Percentiles rank a stretch among this genome's conserved stretches.
Evolutionary conservation across 1,140 invertebrate species (phyloP).

Genomic region (Bicyclus anynana): DNA sequence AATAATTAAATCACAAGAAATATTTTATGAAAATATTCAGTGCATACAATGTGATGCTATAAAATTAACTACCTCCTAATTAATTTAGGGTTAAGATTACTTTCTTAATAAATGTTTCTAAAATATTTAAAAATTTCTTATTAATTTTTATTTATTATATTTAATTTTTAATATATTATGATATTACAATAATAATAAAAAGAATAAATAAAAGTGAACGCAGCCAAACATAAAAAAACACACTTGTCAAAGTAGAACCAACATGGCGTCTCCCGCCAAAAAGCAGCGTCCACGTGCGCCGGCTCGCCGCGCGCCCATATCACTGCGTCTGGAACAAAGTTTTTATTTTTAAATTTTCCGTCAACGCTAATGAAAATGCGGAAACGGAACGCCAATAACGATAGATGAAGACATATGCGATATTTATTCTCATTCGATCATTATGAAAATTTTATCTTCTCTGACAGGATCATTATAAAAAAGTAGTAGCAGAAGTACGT

Average conservation of each 20-base stretch:
- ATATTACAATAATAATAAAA: too few relatives aligned
- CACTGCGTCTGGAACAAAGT: constrained; percentile 34
- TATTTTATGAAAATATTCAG: background rate
- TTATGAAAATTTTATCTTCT: too few relatives aligned
- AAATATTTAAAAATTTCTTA: too few relatives aligned
- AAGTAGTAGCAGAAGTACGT: too few relatives aligned
- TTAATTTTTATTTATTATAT: too few relatives aligned
- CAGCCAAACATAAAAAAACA: background rate
- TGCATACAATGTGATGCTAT: too few relatives aligned
- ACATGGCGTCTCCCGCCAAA: constrained; percentile 4
- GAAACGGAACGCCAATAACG: constrained; percentile 19
- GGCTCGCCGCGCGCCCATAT: constrained; percentile 23
- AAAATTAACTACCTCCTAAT: too few relatives aligned
- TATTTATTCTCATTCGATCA: background rate
- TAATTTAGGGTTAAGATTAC: too few relatives aligned
- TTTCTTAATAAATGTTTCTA: too few relatives aligned
- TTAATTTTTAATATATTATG: background rate
- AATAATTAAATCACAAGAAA: too few relatives aligned
- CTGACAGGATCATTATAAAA: too few relatives aligned
- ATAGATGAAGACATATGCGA: background rate
- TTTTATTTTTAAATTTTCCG: constrained; percentile 26
- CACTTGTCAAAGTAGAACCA: constrained; percentile 19
- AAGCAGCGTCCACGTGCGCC: constrained; percentile 19
- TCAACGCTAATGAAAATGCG: constrained; percentile 22
- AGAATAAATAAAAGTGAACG: background rate